Evolutionary conservation across 2,888 invertebrate genomes (phyloP).

Genomic region (Synanthedon formicaeformis): DNA sequence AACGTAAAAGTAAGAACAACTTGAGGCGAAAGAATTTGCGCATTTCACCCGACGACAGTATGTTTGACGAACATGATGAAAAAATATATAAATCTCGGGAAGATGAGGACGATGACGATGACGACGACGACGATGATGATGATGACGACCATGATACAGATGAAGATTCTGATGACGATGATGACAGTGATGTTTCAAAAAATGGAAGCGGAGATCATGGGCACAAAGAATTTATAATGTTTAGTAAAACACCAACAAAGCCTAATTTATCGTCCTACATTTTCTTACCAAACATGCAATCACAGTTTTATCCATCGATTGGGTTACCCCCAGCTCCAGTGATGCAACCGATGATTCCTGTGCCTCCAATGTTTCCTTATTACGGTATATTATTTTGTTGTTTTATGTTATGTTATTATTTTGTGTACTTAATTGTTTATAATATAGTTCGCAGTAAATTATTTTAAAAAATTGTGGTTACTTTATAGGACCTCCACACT

Average conservation of each 20-base stretch:
- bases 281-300: conserved; percentile 49
- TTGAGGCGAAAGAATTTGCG: conserved; percentile 37
- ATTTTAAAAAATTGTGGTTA: conserved; percentile 11
- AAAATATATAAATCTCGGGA: conserved; percentile 12
- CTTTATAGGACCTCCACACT: conserved; percentile 10
- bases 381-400: neutral
- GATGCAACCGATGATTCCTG: conserved; percentile 55
- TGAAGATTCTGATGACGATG: conserved; percentile 16
- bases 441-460: conserved; percentile 7
- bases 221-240: conserved; percentile 47
- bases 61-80: conserved; percentile 25
- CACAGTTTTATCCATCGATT: conserved; percentile 52
- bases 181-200: conserved; percentile 10
- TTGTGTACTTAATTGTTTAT: neutral
- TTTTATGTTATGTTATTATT: too few relatives aligned
- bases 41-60: conserved; percentile 50
- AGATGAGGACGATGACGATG: conserved; percentile 15
- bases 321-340: conserved; percentile 44
- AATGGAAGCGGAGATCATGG: conserved; percentile 25
- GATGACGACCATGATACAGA: conserved; percentile 4
- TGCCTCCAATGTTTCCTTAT: conserved; percentile 31
- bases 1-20: conserved; percentile 16
- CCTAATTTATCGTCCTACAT: conserved; percentile 54
- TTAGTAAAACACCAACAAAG: conserved; percentile 39
- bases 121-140: conserved; percentile 13